A percentile compares a stretch with the other conserved stretches of the same genome.
These are phyloP conservation scores for Lepus europaeus DNA, from an alignment of 2,113 vertebrate species.

Conservation along the genomic window DNA sequence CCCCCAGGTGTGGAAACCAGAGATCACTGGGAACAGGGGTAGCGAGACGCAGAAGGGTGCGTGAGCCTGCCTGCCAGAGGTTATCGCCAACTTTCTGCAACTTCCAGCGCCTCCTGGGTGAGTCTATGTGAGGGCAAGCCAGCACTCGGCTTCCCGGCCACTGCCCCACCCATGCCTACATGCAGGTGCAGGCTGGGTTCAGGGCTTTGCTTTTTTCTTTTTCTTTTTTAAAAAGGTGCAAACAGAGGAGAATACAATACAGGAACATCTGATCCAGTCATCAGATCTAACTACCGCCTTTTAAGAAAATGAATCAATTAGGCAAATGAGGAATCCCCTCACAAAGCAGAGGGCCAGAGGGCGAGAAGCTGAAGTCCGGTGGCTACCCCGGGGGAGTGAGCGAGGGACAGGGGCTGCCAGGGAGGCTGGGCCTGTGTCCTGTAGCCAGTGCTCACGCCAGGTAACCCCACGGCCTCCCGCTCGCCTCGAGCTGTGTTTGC, in stretches of 20 bases:
- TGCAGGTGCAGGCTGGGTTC: not conserved
- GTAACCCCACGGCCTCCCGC: slow-evolving; percentile 67
- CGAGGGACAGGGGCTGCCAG: too few species aligned
- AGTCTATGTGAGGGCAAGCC: not conserved
- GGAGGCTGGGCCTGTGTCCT: not conserved
- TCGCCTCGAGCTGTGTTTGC: slow-evolving; percentile 84
- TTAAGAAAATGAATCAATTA: slow-evolving; percentile 89
- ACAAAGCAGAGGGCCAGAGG: slow-evolving; percentile 79
- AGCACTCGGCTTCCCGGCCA: not conserved
- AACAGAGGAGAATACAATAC: slow-evolving; percentile 74
- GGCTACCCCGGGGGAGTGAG: not conserved
- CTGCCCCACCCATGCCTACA: fast-evolving
- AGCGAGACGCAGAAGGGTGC: not conserved
- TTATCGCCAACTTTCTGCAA: not conserved
- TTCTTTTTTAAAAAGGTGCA: slow-evolving; percentile 30
- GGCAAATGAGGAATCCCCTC: slow-evolving; percentile 85
- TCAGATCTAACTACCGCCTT: slow-evolving; percentile 85
- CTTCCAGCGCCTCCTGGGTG: not conserved
- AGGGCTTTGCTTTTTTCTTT: not conserved
- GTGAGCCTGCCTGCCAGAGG: not conserved
- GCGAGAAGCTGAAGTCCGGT: slow-evolving; percentile 70
- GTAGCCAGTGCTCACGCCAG: not conserved
- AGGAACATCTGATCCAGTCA: slow-evolving; percentile 85
- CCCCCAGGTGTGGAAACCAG: slow-evolving; percentile 7
- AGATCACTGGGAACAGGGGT: not conserved